A percentile compares a stretch with the other conserved stretches of the same genome.
phyloP scores from a whole-genome alignment of 2,888 invertebrate species.

The Alsophila aescularia region DNA sequence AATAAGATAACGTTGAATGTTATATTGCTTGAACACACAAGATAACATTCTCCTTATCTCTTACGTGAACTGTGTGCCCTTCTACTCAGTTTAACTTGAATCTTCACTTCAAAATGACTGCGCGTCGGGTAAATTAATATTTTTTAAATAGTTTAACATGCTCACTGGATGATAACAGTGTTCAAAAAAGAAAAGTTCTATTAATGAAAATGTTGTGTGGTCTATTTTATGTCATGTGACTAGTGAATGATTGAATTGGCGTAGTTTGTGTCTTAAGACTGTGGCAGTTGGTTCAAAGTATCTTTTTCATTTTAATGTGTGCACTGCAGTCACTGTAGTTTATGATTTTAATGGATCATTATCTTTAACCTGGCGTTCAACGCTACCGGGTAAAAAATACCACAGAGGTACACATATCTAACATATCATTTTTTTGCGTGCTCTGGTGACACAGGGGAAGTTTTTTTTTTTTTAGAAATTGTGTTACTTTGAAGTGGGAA shows the following conservation, averaged over 20 bases:
- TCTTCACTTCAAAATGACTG: conserved; percentile 72
- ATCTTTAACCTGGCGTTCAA: neutral
- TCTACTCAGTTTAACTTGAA: conserved; percentile 71
- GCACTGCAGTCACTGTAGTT: neutral
- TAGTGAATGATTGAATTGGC: conserved; percentile 21
- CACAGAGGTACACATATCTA: too few relatives aligned
- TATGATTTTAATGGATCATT: neutral
- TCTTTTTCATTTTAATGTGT: neutral
- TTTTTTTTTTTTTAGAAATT: too few relatives aligned
- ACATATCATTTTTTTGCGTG: too few relatives aligned
- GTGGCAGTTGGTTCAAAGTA: conserved; percentile 20
- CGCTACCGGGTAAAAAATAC: too few relatives aligned
- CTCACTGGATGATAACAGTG: conserved; percentile 20
- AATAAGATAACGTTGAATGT: conserved; percentile 48
- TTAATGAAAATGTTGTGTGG: conserved; percentile 11
- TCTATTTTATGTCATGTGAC: conserved; percentile 22
- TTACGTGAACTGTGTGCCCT: conserved; percentile 63
- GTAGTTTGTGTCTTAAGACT: conserved; percentile 19
- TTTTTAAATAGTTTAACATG: conserved; percentile 34
- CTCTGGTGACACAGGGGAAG: too few relatives aligned
- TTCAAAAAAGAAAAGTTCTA: conserved; percentile 29
- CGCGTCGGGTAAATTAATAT: conserved; percentile 69
- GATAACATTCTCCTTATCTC: conserved; percentile 74
- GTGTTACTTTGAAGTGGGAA: too few relatives aligned
- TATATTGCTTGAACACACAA: conserved; percentile 59